Percentiles rank a stretch among this genome's conserved stretches.
These are phyloP conservation scores for Zosterops borbonicus DNA, from an alignment of 2,113 vertebrate genomes.

Conservation along the genomic window DNA sequence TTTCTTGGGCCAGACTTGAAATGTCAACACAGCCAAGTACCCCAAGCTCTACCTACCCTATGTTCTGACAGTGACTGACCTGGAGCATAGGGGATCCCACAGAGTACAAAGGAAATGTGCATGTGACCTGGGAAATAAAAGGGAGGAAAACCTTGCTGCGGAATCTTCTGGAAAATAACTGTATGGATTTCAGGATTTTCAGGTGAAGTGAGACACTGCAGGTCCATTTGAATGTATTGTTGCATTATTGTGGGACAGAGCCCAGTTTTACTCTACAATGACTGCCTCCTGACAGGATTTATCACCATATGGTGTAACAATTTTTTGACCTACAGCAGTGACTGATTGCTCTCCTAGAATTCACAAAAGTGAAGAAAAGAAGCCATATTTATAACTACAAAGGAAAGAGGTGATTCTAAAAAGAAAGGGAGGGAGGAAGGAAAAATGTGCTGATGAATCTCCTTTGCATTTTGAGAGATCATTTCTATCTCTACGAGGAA, in stretches of 20 bases:
- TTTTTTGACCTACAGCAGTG: slow-evolving; percentile 38
- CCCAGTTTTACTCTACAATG: not conserved
- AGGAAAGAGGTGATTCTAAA: slow-evolving; percentile 19
- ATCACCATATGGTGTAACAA: not conserved
- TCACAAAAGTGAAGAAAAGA: slow-evolving; percentile 11
- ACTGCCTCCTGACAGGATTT: slow-evolving; percentile 22
- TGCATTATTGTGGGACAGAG: not conserved
- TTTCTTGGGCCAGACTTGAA: not conserved
- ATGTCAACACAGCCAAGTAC: not conserved
- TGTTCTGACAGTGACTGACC: not conserved
- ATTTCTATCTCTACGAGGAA: not conserved
- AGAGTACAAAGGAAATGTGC: accelerated
- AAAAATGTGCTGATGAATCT: not conserved
- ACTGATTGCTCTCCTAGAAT: slow-evolving; percentile 24
- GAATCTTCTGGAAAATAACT: not conserved
- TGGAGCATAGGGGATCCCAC: not conserved
- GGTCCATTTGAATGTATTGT: not conserved
- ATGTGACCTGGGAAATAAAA: not conserved
- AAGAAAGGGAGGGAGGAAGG: not conserved
- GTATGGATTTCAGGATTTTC: not conserved
- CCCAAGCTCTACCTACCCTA: not conserved
- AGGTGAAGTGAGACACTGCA: not conserved
- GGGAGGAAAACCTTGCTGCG: not conserved
- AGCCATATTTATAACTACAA: slow-evolving; percentile 25
- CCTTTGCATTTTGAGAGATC: not conserved